phyloP scores from a whole-genome alignment of 2,888 invertebrate species.

The Thymelicus sylvestris region DNA sequence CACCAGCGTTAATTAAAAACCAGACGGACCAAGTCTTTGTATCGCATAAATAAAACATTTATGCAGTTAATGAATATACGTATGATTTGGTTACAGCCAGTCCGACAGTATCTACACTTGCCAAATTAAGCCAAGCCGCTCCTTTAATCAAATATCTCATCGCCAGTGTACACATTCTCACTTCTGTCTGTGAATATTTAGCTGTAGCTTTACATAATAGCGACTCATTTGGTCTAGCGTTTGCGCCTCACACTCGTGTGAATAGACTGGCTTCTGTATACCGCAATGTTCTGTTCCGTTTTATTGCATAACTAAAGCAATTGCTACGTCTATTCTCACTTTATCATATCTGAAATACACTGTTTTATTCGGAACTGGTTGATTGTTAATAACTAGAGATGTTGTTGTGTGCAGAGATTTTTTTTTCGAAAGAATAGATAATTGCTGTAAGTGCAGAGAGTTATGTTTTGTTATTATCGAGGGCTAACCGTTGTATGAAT shows the following conservation, averaged over 20 bases:
- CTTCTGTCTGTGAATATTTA: constrained; percentile 38
- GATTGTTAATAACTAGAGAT: too few species aligned
- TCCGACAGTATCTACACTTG: constrained; percentile 26
- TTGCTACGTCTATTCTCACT: constrained; percentile 9
- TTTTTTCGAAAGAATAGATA: too few species aligned
- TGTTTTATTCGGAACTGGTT: too few species aligned
- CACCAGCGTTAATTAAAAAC: constrained; percentile 7
- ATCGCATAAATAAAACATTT: constrained; percentile 30
- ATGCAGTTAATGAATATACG: constrained; percentile 25
- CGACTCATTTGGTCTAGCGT: constrained; percentile 38
- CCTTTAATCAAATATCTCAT: constrained; percentile 38
- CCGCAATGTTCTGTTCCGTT: constrained; percentile 31
- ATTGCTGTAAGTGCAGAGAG: too few species aligned
- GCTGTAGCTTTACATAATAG: constrained; percentile 37
- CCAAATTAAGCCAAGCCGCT: constrained; percentile 35
- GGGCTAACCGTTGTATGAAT: too few species aligned
- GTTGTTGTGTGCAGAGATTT: too few species aligned
- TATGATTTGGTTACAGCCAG: constrained; percentile 30
- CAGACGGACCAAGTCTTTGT: constrained; percentile 2
- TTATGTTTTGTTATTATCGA: too few species aligned
- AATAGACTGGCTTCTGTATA: constrained; percentile 32
- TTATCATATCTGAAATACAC: background rate
- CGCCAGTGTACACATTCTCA: constrained; percentile 32
- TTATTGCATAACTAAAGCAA: constrained; percentile 31
- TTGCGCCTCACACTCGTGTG: constrained; percentile 29